Percentiles rank a stretch among this genome's conserved stretches.
phyloP scores from a whole-genome alignment of 1,140 invertebrate species.

The Macrosteles quadrilineatus region DNA sequence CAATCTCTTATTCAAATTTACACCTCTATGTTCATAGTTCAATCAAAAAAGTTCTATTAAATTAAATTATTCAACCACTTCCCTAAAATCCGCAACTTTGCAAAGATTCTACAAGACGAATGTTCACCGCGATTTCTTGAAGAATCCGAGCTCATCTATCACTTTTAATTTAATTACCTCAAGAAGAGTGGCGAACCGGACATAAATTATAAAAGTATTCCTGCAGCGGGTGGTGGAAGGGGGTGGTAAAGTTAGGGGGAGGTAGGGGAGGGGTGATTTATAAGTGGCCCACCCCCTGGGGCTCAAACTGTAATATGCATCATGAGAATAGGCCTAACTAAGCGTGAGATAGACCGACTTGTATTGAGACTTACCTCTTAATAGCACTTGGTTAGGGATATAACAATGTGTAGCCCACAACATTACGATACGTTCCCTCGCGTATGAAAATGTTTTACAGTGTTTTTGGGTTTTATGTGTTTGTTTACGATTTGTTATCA shows the following conservation, averaged over 20 bases:
- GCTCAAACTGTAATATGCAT: not conserved
- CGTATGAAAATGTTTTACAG: no score
- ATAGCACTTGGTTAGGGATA: constrained; percentile 1
- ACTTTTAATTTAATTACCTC: constrained; percentile 27
- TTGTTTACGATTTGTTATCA: no score
- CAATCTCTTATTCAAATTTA: no score
- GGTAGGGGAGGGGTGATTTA: constrained; percentile 6
- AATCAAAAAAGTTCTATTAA: no score
- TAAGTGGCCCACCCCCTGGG: not conserved
- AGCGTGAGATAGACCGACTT: constrained; percentile 8
- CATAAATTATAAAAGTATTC: constrained; percentile 25
- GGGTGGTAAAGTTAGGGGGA: not conserved
- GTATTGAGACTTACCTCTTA: not conserved
- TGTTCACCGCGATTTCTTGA: no score
- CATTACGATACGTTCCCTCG: no score
- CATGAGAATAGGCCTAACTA: constrained; percentile 20
- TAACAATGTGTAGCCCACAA: no score
- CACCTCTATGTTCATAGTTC: no score
- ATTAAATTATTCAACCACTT: no score
- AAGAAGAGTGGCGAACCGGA: constrained; percentile 5
- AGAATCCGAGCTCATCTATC: not conserved
- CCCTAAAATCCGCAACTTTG: no score
- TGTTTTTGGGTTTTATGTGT: no score
- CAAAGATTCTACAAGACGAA: no score
- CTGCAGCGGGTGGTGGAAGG: not conserved